Percentiles rank a stretch among this genome's conserved stretches.
phyloP scores from a whole-genome alignment of 92 coral and sea anemone genomes.

The Ricordea florida region DNA sequence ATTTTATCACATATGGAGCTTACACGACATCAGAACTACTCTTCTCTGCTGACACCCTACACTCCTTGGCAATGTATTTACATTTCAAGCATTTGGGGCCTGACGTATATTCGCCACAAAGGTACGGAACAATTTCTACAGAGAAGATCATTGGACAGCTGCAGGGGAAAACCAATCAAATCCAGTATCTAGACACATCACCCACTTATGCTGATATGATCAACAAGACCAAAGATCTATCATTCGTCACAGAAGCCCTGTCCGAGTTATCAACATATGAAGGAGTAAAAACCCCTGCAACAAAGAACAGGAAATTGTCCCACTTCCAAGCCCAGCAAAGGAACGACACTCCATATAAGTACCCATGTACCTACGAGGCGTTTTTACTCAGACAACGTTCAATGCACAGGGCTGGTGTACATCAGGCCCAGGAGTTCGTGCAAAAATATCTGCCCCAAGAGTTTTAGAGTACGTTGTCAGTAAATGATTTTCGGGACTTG shows the following conservation, averaged over 20 bases:
- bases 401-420: constrained; percentile 22
- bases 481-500: not conserved
- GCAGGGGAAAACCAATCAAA: constrained; percentile 6
- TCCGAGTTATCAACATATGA: not conserved
- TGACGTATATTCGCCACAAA: not conserved
- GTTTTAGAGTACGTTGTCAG: not conserved
- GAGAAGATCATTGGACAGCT: not conserved
- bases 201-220: constrained; percentile 18
- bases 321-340: not conserved
- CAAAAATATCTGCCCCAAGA: constrained; percentile 19
- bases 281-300: not conserved
- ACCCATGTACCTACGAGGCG: constrained; percentile 15
- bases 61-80: constrained; percentile 1
- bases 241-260: not conserved
- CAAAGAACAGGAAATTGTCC: not conserved
- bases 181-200: constrained; percentile 4
- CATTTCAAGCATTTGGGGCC: not conserved
- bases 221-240: not conserved
- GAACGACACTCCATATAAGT: not conserved
- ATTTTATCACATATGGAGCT: constrained; percentile 8
- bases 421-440: constrained; percentile 19
- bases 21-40: not conserved
- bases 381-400: constrained; percentile 1
- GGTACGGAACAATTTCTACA: constrained; percentile 1
- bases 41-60: not conserved